Percentiles rank a stretch among this genome's conserved stretches.
Evolutionary conservation across 2,797 vertebrate genomes (phyloP).

Genomic region (Gymnoscopelus microlampas): DNA sequence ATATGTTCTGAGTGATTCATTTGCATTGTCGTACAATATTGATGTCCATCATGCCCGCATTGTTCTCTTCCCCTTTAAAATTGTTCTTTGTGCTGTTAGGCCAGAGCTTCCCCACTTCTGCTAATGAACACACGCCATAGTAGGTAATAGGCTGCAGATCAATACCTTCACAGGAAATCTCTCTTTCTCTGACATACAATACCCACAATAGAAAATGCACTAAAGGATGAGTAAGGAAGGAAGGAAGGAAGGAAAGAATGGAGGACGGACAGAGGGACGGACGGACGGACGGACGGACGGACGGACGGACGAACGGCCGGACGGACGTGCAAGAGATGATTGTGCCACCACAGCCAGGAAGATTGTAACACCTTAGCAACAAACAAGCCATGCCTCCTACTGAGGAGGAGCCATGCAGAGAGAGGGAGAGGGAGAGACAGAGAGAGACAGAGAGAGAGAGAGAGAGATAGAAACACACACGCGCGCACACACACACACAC

Average conservation of each 20-base stretch:
- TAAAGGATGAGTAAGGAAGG: conserved; percentile 32
- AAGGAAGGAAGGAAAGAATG: neutral
- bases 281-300: conserved; percentile 40
- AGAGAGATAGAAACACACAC: conserved; percentile 31
- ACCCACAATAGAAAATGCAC: conserved; percentile 46
- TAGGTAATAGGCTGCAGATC: conserved; percentile 59
- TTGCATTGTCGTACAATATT: conserved; percentile 21
- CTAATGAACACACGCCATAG: conserved; percentile 64
- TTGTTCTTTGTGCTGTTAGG: conserved; percentile 40
- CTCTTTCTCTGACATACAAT: conserved; percentile 36
- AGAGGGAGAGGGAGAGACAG: conserved; percentile 2
- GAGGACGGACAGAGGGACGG: conserved; percentile 26
- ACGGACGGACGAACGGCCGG: conserved; percentile 42
- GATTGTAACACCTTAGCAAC: conserved; percentile 85
- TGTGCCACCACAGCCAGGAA: conserved; percentile 70
- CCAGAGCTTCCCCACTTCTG: conserved; percentile 56
- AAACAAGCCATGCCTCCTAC: conserved; percentile 77
- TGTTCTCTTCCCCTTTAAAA: conserved; percentile 18
- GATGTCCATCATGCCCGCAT: conserved; percentile 45
- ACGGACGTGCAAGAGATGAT: conserved; percentile 57
- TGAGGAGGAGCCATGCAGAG: conserved; percentile 67
- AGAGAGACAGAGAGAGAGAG: conserved; percentile 25
- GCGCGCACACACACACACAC: conserved; percentile 6
- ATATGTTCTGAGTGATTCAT: neutral
- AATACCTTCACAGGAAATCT: conserved; percentile 65